phyloP scores from a whole-genome alignment of 2,113 vertebrate species.

The Stomatorhinus ivindoensis region DNA sequence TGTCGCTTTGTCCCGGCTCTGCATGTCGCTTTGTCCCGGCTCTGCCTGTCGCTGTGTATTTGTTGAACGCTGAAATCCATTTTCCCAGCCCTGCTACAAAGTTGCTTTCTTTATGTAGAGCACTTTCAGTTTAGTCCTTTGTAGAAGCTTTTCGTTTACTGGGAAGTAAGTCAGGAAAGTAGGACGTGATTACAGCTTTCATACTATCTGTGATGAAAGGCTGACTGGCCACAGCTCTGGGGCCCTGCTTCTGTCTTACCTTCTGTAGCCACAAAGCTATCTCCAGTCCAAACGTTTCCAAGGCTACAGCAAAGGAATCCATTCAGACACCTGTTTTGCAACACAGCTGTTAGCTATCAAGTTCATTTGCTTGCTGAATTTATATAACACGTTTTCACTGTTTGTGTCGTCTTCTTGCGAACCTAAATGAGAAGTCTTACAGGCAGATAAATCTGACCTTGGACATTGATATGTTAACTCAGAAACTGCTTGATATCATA shows the following conservation, averaged over 20 bases:
- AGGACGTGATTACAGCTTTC: constrained; percentile 2
- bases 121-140: background rate
- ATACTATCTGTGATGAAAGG: background rate
- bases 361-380: background rate
- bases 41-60: background rate
- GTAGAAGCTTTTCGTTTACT: background rate
- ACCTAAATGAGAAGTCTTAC: background rate
- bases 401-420: background rate
- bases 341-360: background rate
- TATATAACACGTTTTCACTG: background rate
- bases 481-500: background rate
- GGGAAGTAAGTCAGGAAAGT: constrained; percentile 12
- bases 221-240: background rate
- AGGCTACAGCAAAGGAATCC: background rate
- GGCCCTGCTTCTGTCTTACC: background rate
- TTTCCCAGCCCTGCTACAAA: background rate
- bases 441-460: background rate
- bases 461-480: background rate
- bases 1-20: background rate
- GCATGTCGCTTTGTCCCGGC: background rate
- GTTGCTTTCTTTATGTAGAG: constrained; percentile 10
- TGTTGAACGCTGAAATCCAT: constrained; percentile 1
- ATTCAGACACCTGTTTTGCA: background rate
- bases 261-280: background rate
- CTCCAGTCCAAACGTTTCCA: background rate